Evolutionary conservation across 2,113 vertebrate genomes (phyloP).

Genomic region (Hippocampus guttulatus): DNA sequence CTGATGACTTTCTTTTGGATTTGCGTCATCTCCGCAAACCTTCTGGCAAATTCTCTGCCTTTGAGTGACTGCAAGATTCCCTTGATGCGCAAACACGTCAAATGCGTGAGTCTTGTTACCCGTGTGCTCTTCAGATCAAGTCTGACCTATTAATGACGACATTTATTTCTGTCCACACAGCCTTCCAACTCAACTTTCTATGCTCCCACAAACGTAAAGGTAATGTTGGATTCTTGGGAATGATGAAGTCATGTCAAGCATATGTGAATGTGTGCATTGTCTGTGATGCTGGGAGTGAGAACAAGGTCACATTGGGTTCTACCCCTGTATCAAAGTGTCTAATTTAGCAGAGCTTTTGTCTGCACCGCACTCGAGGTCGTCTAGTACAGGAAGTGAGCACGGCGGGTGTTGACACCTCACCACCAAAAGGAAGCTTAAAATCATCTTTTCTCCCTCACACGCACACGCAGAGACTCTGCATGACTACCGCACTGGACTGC

Average conservation of each 20-base stretch:
- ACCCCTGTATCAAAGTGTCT: constrained; percentile 22
- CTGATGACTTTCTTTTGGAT: constrained; percentile 36
- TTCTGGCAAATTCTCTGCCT: not conserved
- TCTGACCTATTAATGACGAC: not conserved
- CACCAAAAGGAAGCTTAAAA: constrained; percentile 20
- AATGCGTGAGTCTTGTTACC: constrained; percentile 44
- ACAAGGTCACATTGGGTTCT: constrained; percentile 13
- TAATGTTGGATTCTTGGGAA: constrained; percentile 31
- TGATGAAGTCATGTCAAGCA: not conserved
- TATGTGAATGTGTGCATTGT: not conserved
- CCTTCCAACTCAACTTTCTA: not conserved
- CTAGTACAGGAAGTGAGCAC: constrained; percentile 60
- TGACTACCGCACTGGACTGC: constrained; percentile 54
- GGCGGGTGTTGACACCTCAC: constrained; percentile 38
- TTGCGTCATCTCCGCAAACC: constrained; percentile 5
- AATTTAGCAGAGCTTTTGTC: constrained; percentile 22
- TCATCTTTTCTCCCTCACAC: constrained; percentile 6
- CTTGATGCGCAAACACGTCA: fast-evolving
- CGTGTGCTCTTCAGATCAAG: not conserved
- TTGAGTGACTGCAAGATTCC: fast-evolving
- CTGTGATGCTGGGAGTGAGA: not conserved
- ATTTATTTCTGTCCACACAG: constrained; percentile 18
- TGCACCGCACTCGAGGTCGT: constrained; percentile 59
- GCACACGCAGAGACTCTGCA: constrained; percentile 26
- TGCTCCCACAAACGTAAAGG: constrained; percentile 25